Evolutionary conservation across 2,113 vertebrate genomes (phyloP), one percentile per base, ranked within the genome.

Genomic region (Ptychochromis oligacanthus): DNA sequence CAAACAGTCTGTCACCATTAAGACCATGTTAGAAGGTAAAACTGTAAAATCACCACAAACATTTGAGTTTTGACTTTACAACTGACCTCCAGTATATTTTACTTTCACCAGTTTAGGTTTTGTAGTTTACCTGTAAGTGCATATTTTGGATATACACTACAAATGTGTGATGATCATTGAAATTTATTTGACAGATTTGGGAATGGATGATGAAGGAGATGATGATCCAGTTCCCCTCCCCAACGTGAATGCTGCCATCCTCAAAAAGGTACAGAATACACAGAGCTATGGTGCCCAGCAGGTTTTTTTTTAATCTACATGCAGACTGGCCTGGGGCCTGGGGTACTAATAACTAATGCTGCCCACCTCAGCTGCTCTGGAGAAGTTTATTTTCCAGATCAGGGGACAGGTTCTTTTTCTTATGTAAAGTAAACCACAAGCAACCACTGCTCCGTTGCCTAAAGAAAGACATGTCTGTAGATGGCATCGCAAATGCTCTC

Each of bases 191-290:
- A 52, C 88, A 99, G 98, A 99, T 96, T 95, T 99, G 96, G 98
- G 98, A 79, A 99, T 99, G 98, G 98, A 99, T 80, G 98, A 99
- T 94, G 98, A 99, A 96, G 98, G 98, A 58, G 98, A 99, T 64
- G 98, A 99, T 93, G 98, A 99, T 86, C 98, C 98, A 36, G 98
- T 99, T 88, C 98, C 98, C 77, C 97, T 99, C 77, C 98, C 98
- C 76, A 99, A 99, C 86, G 98, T 99, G 59, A 99, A 99, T 81
- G 98, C 98, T 86, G 98, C 98, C 49, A 99, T 99, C 87, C 96
- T 99, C 59, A 99, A 99, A 95, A 99, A 99, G 97, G 98, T 99
- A 96, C 4, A 17, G 7, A 60, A 38, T 17, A 12, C 4, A 58
- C 57, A 60, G 5, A 46, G 22, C 26, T 59, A 17, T 40, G 2